These are phyloP conservation scores for Hyperoplus lanceolatus DNA, from an alignment of 2,797 vertebrate species.

Conservation along the genomic window DNA sequence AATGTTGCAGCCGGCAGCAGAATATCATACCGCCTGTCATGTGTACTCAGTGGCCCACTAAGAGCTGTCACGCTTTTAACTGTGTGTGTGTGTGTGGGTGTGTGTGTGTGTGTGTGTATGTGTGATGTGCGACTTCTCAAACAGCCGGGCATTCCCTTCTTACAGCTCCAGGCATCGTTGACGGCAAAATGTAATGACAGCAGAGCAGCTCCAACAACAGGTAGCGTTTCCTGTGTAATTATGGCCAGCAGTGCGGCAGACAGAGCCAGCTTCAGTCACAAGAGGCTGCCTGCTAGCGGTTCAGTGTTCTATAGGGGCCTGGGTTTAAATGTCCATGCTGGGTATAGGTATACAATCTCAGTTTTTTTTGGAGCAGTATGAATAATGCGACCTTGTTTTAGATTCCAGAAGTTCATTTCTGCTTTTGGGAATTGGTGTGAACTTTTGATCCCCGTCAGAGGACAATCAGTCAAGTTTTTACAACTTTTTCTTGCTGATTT, in stretches of 20 bases:
- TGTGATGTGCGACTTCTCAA: slow-evolving; percentile 9
- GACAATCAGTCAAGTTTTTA: background rate
- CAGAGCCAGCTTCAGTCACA: background rate
- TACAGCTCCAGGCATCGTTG: slow-evolving; percentile 22
- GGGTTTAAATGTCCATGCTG: too few relatives aligned
- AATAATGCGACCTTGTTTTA: background rate
- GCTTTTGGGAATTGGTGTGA: background rate
- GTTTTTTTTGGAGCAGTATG: background rate
- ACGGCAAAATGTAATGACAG: slow-evolving; percentile 12
- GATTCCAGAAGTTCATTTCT: too few relatives aligned
- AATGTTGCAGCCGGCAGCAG: slow-evolving; percentile 38
- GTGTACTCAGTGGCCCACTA: slow-evolving; percentile 2
- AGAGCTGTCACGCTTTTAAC: slow-evolving; percentile 32
- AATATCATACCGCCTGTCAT: slow-evolving; percentile 23
- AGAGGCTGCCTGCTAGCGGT: slow-evolving; percentile 2
- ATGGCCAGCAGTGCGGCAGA: background rate
- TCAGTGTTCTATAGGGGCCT: background rate
- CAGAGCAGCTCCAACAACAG: slow-evolving; percentile 34
- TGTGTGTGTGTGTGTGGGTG: slow-evolving; percentile 20
- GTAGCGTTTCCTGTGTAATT: slow-evolving; percentile 22
- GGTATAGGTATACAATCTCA: background rate
- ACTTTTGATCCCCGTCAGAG: background rate
- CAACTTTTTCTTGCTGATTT: background rate
- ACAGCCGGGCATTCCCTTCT: slow-evolving; percentile 6
- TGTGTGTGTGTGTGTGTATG: slow-evolving; percentile 15